These are phyloP conservation scores for Melitaea cinxia DNA, from an alignment of 1,140 invertebrate genomes.

Conservation along the genomic window DNA sequence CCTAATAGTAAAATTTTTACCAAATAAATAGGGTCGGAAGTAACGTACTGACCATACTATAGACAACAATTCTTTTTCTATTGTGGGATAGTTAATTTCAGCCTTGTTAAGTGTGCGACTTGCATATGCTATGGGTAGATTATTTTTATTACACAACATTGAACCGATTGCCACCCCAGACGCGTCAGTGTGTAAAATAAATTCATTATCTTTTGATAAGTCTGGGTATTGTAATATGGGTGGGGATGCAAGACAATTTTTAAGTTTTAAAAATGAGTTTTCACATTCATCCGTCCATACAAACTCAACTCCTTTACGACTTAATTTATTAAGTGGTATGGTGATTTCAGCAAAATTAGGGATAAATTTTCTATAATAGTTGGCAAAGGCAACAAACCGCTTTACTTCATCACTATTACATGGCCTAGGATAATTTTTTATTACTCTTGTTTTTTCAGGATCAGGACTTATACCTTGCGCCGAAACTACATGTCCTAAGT, in stretches of 20 bases:
- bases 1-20: slow-evolving; percentile 28
- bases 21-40: slow-evolving; percentile 41
- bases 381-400: slow-evolving; percentile 1
- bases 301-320: too few relatives aligned
- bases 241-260: too few relatives aligned
- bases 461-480: background rate
- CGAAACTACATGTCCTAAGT: background rate
- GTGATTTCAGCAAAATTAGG: slow-evolving; percentile 9
- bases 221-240: too few relatives aligned
- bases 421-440: background rate
- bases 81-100: slow-evolving; percentile 20
- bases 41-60: slow-evolving; percentile 28
- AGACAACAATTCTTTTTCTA: slow-evolving; percentile 26
- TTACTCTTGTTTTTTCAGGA: background rate
- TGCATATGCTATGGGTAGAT: slow-evolving; percentile 20
- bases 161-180: slow-evolving; percentile 21
- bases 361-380: slow-evolving; percentile 20
- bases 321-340: background rate
- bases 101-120: slow-evolving; percentile 25
- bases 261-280: too few relatives aligned
- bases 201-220: background rate
- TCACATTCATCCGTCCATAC: too few relatives aligned
- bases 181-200: slow-evolving; percentile 16
- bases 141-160: slow-evolving; percentile 22
- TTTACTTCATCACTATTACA: background rate